Conservation (phyloP, 2,797 vertebrate genomes). For the Clamator glandarius region DNA sequence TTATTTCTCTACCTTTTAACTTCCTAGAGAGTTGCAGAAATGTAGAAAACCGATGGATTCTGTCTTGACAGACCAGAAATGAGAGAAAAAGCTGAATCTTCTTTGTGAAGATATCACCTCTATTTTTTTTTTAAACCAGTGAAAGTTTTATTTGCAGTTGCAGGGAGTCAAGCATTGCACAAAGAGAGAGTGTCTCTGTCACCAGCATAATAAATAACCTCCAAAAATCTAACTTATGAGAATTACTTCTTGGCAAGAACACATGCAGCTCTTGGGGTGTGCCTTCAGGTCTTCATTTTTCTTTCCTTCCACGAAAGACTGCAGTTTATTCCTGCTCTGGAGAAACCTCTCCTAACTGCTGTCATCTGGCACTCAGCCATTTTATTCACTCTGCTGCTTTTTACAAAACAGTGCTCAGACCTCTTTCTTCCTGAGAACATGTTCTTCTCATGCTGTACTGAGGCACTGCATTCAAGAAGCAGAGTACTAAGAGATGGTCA, state of each 20-base stretch:
- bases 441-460: neutral
- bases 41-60: neutral
- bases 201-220: neutral
- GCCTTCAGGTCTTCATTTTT: neutral
- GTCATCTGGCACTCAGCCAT: neutral
- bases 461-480: neutral
- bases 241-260: neutral
- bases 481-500: neutral
- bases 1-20: neutral
- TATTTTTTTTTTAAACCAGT: neutral
- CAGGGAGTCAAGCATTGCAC: neutral
- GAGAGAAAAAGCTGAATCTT: neutral
- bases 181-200: neutral
- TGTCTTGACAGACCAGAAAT: neutral
- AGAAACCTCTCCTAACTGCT: neutral
- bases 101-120: neutral
- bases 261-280: neutral
- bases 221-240: neutral
- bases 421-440: neutral
- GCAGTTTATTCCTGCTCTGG: neutral
- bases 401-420: neutral
- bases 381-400: neutral
- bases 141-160: neutral
- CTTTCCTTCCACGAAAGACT: neutral
- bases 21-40: neutral